These are phyloP conservation scores for Oscheius sp. DNA, from an alignment of 2,888 invertebrate genomes.

Conservation along the genomic window DNA sequence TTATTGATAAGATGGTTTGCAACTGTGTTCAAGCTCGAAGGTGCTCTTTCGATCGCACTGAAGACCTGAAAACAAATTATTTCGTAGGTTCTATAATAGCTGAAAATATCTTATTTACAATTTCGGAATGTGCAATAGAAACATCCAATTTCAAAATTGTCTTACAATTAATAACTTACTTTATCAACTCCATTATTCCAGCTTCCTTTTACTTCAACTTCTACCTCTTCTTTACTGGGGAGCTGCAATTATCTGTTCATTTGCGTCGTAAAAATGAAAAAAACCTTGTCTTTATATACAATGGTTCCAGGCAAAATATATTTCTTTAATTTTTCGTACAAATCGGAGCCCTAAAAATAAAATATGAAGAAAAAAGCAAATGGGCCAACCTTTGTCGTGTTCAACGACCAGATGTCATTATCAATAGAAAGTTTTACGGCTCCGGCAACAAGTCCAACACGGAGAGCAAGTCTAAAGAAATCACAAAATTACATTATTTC, in stretches of 20 bases:
- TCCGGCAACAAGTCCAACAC: constrained; percentile 66
- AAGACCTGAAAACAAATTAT: constrained; percentile 52
- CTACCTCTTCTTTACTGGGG: constrained; percentile 64
- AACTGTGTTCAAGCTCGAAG: constrained; percentile 62
- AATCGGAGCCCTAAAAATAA: constrained; percentile 54
- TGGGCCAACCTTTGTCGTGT: constrained; percentile 56
- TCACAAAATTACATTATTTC: background rate
- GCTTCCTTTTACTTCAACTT: constrained; percentile 57
- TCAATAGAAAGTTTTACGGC: constrained; percentile 69
- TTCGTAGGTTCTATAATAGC: too few relatives aligned
- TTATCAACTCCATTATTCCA: constrained; percentile 67
- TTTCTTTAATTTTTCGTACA: constrained; percentile 65
- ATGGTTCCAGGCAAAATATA: constrained; percentile 69
- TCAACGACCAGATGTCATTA: constrained; percentile 68
- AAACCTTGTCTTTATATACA: constrained; percentile 66
- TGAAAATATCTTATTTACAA: too few relatives aligned
- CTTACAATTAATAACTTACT: constrained; percentile 34
- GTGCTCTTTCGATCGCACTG: constrained; percentile 58
- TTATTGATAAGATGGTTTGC: constrained; percentile 64
- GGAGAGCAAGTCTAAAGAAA: constrained; percentile 54
- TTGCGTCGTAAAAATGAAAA: background rate
- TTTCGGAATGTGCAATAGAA: background rate
- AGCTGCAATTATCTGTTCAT: constrained; percentile 50
- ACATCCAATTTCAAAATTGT: background rate
- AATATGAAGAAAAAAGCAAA: background rate